phyloP scores from a whole-genome alignment of 2,113 vertebrate species.

The Phodopus roborovskii region DNA sequence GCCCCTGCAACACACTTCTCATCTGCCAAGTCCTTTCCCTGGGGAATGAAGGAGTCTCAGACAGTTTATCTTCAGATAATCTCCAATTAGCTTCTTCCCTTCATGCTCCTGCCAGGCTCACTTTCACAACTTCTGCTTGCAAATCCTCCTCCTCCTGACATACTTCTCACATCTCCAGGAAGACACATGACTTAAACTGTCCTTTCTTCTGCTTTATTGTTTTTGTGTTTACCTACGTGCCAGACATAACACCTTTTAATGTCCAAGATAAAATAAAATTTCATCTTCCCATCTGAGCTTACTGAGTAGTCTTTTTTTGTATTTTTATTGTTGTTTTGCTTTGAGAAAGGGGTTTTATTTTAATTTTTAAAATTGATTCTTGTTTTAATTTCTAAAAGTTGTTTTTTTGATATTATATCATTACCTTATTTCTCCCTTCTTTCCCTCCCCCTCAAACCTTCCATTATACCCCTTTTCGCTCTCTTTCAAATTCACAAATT shows the following conservation, averaged over 20 bases:
- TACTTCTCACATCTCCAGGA: neutral
- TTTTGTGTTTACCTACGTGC: neutral
- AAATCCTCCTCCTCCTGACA: neutral
- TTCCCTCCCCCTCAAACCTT: no score
- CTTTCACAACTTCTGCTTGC: slow-evolving; percentile 20
- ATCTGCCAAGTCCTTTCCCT: slow-evolving; percentile 54
- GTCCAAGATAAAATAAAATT: neutral
- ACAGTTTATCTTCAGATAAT: slow-evolving; percentile 67
- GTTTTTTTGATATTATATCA: neutral
- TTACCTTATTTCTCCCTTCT: neutral
- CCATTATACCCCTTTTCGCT: neutral
- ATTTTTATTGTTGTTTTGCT: neutral
- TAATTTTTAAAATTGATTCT: neutral
- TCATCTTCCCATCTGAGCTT: neutral
- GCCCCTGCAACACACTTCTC: slow-evolving; percentile 63
- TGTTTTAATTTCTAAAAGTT: neutral
- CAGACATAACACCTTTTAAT: slow-evolving; percentile 30
- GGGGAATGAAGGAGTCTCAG: slow-evolving; percentile 31
- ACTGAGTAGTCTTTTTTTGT: neutral
- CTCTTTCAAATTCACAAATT: neutral
- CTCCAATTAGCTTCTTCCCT: slow-evolving; percentile 71
- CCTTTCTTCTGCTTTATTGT: neutral
- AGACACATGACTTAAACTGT: neutral
- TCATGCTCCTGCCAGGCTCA: slow-evolving; percentile 46
- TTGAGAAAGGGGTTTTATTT: neutral